Conservation (phyloP, 2,797 vertebrate species). For the Pangasius djambal region DNA sequence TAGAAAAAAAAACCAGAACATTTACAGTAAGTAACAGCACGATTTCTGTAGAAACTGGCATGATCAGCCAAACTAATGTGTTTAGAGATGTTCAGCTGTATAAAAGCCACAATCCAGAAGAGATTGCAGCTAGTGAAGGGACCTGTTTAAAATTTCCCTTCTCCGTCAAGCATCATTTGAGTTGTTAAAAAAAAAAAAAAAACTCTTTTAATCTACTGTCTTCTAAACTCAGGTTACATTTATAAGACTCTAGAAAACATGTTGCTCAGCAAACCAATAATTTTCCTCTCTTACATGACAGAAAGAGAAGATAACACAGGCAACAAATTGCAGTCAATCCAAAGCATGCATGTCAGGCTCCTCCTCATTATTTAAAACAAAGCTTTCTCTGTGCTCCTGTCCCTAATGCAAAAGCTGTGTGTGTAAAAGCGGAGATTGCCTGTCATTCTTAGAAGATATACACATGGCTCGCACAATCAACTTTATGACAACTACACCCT, state of each 20-base stretch:
- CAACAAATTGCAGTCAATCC: conserved; percentile 21
- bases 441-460: conserved; percentile 47
- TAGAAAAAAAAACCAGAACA: background rate
- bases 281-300: conserved; percentile 22
- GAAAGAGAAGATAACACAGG: conserved; percentile 22
- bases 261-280: conserved; percentile 28
- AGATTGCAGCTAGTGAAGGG: background rate
- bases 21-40: conserved; percentile 31
- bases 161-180: conserved; percentile 15
- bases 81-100: background rate
- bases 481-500: conserved; percentile 38
- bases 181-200: background rate
- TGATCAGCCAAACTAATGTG: background rate
- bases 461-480: conserved; percentile 30
- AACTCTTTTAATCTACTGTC: background rate
- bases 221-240: conserved; percentile 27
- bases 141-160: background rate
- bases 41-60: conserved; percentile 1
- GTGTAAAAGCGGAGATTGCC: conserved; percentile 46
- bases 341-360: conserved; percentile 22
- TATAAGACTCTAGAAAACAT: conserved; percentile 23
- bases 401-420: conserved; percentile 15
- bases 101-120: background rate
- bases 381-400: conserved; percentile 20
- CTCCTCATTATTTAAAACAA: conserved; percentile 50